Base-by-base conservation (phyloP, 2,113 vertebrate genomes). In the Pterocles burchelli region DNA sequence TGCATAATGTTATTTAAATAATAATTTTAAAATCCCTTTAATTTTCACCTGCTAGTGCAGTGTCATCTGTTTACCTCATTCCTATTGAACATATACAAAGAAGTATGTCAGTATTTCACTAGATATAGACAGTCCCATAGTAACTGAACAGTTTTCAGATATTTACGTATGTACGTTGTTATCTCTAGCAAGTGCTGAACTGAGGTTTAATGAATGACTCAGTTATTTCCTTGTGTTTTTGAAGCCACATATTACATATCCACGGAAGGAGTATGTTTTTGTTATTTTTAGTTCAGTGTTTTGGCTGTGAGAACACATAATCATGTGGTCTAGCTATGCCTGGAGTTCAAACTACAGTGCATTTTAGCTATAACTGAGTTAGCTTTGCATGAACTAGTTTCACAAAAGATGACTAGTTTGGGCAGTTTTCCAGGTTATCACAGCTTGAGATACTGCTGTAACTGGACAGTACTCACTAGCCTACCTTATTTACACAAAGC, bases 101-200 rank as follows among this genome's bases (percentile, higher is more conserved):
- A 57, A 65, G 0, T 2, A 2, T 19, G 34, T 29, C 26, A 45
- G 3, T 88, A 49, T 76, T 65, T 68, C 43, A 33, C 5, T 43
- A 76, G 7, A 38, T 33, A 55, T 33, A 76, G 48, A 43, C 8
- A 52, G 19, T 55, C 5, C 22, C 4, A 28, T 26, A 46, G 19
- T 28, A 75, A 91, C 8, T 22, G 21, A 67, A 72, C 34, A 33
- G 10, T 51, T 76, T 88, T 48, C 15, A 52, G 22, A 9, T 48
- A 25, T 59, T 92, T 93, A 5, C 8, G 1, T n/a, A 38, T 0
- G 0, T 10, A n/a, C 6, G 11, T 36, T 38, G 7, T 41, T 81
- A 84, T 45, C 17, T 17, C 6, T 41, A 71, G 16, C 13, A 66
- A 87, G 28, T 28, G 9, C 24, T 63, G 52, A 51, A 77, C 16